Evolutionary conservation across 2,113 vertebrate species (phyloP), one percentile per base, ranked within the genome.

Genomic region (Clarias batrachus): DNA sequence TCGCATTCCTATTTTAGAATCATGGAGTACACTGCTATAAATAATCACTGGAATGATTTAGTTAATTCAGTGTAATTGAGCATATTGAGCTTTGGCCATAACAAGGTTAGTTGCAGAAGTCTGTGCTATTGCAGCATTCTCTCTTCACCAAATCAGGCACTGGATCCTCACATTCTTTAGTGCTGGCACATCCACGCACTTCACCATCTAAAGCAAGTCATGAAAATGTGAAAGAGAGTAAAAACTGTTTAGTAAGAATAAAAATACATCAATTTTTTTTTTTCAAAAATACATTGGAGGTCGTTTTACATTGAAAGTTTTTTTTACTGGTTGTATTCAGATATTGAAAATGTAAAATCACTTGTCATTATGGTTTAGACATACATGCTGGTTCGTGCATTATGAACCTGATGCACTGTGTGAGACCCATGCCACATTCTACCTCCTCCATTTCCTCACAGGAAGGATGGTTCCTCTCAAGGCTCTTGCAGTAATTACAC

Each of bases 51-150:
- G 4, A 33, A 52, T 85, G 3, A 71, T 85, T 76, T 33, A 5
- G 25, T 59, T 63, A 41, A 56, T 48, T 68, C 25, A 73, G 11
- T 17, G 1, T 27, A 77, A 63, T 65, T 52, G 27, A 82, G 9
- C 21, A 17, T 56, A 52, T 52, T 60, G 13, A 62, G 37, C 48
- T 19, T 57, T 11, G 4, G 21, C 16, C 41, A 56, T 48, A 27
- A 33, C 10, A 14, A 17, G 41, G 4, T 90, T 86, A 89, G 89
- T 90, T 90, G 86, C 89, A 87, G 76, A 86, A 11, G 81, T 89
- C 81, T 30, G 57, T 82, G 8, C 48, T 48, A 27, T 14, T 33
- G 41, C 89, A 90, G 85, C 87, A 89, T n/a, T 33, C 2, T 86
- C 0, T 85, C 1, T 82, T 27, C 62, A 90, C 84, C 66, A 84